Conservation (phyloP, 1,140 invertebrate genomes). For the Drosophila prosaltans region DNA sequence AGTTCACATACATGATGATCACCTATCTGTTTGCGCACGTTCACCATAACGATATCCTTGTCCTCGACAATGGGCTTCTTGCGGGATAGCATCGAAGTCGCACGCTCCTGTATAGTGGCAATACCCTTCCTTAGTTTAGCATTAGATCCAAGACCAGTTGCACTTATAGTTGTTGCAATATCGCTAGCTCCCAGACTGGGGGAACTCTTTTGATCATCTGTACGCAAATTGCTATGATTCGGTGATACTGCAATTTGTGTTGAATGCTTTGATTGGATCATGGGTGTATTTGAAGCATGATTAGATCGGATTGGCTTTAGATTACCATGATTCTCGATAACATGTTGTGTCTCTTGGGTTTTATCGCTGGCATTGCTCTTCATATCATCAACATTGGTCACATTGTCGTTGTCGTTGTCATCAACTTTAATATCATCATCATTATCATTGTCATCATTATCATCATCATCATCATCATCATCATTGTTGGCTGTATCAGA, state of each 20-base stretch:
- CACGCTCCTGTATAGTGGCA: no score
- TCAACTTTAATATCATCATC: background rate
- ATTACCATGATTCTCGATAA: no score
- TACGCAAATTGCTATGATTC: no score
- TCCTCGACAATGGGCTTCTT: background rate
- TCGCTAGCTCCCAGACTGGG: background rate
- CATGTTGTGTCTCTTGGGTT: no score
- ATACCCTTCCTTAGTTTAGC: background rate
- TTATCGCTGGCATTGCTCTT: no score
- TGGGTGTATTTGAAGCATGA: no score
- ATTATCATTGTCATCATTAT: no score
- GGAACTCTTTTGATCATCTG: no score
- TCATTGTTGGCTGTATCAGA: background rate
- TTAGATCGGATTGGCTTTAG: no score
- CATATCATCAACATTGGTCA: no score
- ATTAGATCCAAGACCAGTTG: background rate
- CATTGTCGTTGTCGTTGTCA: background rate
- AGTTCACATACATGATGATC: constrained; percentile 47
- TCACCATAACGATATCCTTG: constrained; percentile 39
- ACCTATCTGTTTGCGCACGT: constrained; percentile 45
- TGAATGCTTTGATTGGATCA: no score
- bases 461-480: background rate
- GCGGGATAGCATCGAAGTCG: background rate
- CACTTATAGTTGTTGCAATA: background rate
- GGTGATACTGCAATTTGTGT: no score